These are phyloP conservation scores for Dasypus novemcinctus DNA, from an alignment of 2,113 vertebrate genomes.

Conservation along the genomic window DNA sequence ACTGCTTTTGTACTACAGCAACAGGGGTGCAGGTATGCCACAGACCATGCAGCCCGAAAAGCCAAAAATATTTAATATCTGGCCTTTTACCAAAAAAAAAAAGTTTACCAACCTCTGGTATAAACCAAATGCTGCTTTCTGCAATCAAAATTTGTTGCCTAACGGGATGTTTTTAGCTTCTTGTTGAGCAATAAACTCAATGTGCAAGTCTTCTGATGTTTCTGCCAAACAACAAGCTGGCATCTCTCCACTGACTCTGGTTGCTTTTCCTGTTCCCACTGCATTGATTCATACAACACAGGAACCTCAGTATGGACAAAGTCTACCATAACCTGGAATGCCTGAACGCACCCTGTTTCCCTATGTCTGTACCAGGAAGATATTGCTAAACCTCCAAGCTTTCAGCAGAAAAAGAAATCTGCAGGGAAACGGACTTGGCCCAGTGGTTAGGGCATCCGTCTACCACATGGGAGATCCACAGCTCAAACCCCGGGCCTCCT, in stretches of 20 bases:
- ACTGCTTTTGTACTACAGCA: neutral
- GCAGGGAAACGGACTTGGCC: no score
- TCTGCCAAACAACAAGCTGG: neutral
- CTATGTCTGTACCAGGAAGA: neutral
- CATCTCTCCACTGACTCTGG: neutral
- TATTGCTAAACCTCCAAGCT: neutral
- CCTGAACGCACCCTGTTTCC: neutral
- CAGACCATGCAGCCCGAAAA: neutral
- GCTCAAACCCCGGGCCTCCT: no score
- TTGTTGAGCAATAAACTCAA: accelerated
- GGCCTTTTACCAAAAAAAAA: neutral
- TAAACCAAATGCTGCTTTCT: neutral
- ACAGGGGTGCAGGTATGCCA: neutral
- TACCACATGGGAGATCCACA: no score
- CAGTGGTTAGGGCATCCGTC: no score
- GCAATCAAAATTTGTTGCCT: neutral
- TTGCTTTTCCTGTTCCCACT: neutral
- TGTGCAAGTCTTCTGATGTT: neutral
- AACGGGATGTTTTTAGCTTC: neutral
- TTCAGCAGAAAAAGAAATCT: neutral
- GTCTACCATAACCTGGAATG: neutral
- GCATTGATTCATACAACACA: neutral
- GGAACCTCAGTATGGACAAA: neutral
- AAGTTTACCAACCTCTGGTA: neutral
- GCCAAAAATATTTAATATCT: neutral